Conservation (phyloP, 2,797 vertebrate species). For the Diglossa cyanea region DNA sequence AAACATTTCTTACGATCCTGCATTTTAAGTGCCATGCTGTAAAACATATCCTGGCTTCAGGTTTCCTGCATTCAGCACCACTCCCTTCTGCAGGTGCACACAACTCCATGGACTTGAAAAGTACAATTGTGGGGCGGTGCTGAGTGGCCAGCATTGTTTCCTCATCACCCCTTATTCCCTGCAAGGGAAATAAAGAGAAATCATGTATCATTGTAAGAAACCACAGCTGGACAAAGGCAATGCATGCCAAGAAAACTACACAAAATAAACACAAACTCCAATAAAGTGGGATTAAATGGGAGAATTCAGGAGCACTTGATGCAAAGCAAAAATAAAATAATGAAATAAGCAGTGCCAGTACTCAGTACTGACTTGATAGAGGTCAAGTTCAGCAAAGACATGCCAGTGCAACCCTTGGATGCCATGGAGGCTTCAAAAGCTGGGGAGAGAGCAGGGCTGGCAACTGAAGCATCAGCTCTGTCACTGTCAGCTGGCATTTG, state of each 20-base stretch:
- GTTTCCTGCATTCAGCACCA: neutral
- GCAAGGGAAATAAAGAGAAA: neutral
- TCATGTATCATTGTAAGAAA: neutral
- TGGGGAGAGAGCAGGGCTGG: neutral
- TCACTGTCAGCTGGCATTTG: neutral
- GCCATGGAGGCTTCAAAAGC: neutral
- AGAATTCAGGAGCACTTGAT: neutral
- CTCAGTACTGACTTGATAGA: neutral
- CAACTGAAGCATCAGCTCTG: neutral
- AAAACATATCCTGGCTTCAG: neutral
- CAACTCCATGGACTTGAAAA: neutral
- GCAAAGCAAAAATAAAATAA: neutral
- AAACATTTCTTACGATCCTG: neutral
- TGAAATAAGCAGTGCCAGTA: neutral
- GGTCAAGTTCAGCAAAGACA: neutral
- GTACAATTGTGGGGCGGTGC: too few relatives aligned
- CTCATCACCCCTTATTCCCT: neutral
- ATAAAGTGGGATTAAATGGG: neutral
- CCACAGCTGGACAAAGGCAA: neutral
- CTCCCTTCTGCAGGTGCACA: neutral
- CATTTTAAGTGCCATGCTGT: neutral
- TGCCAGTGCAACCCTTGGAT: neutral
- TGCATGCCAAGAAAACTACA: neutral
- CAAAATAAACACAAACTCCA: neutral
- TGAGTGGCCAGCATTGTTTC: neutral